phyloP scores from a whole-genome alignment of 2,888 invertebrate genomes.

The Sialis fuliginosa region DNA sequence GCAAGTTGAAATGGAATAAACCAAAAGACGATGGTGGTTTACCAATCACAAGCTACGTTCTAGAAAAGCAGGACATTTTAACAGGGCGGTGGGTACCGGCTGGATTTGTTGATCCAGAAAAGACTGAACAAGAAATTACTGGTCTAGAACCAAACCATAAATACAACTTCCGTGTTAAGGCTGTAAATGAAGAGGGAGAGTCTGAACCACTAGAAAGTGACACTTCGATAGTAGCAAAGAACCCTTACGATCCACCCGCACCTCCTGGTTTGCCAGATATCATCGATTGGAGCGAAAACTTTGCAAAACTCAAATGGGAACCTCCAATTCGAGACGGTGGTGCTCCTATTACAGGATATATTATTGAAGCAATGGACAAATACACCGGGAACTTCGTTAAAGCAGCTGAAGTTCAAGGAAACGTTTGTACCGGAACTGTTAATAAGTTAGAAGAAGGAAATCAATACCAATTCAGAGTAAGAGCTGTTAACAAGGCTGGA shows the following conservation, averaged over 20 bases:
- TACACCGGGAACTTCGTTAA: conserved; percentile 71
- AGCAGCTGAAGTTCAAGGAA: conserved; percentile 69
- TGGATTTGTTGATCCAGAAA: conserved; percentile 64
- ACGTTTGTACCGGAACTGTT: conserved; percentile 71
- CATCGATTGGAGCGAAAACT: conserved; percentile 80
- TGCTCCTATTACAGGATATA: conserved; percentile 83
- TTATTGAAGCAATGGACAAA: conserved; percentile 84
- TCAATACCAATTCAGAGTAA: conserved; percentile 85
- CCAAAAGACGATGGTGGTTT: conserved; percentile 93
- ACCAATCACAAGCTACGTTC: conserved; percentile 73
- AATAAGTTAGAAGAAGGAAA: conserved; percentile 83
- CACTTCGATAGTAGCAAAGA: conserved; percentile 80
- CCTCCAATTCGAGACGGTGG: conserved; percentile 79
- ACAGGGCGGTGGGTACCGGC: conserved; percentile 82
- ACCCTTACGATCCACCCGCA: conserved; percentile 83
- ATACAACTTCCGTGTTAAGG: conserved; percentile 95
- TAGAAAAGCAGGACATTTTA: conserved; percentile 87
- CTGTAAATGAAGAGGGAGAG: conserved; percentile 92
- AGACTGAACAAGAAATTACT: conserved; percentile 64
- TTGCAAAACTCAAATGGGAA: conserved; percentile 81
- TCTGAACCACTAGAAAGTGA: conserved; percentile 90
- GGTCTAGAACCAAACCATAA: conserved; percentile 89
- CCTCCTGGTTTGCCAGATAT: conserved; percentile 84
- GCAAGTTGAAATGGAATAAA: conserved; percentile 84
- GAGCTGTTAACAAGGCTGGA: conserved; percentile 94